Evolutionary conservation across 2,113 vertebrate species (phyloP), one percentile per base, ranked within the genome.

Genomic region (Bettongia penicillata): DNA sequence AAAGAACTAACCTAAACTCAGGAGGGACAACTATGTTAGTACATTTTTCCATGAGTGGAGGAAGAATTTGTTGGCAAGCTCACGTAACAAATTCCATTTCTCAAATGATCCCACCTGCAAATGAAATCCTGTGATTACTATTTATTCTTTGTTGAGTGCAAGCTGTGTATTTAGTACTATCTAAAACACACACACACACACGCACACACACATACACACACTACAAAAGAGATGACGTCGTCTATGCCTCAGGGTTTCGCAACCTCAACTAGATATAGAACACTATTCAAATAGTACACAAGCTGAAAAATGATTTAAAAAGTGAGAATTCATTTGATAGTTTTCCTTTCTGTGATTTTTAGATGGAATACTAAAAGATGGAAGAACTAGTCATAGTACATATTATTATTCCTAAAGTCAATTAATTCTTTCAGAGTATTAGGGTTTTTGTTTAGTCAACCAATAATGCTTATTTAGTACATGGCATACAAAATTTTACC

Each of bases 111-210:
- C 91, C 57, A 95, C 94, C 90, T 97, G 91, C 93, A 95, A 93
- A 57, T 94, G 50, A 97, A 96, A 95, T 93, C 6, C n/a, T 84
- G 49, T 93, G 91, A 57, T 94, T 91, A 26, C 95, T 98, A 96
- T 96, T 95, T 97, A 96, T 96, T 95, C 93, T 95, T 97, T 97
- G 68, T 93, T 94, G 50, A 97, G 49, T 52, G 91, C 89, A 97
- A 89, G 90, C 55, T 96, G 31, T 95, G 43, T 93, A 91, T 47
- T 95, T 31, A 93, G 14, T 93, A 55, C 89, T 93, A 50, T 91
- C 28, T 10, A 90, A 92, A 51, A 90, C n/a, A 94, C 43, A 52
- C 28, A 93, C 55, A 52, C 43, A 93, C 90, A 51, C 48, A 52
- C 9, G 14, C 51, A 52, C 6, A 89, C 37, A 94, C 43, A 53